Percentiles rank a stretch among this genome's conserved stretches.
Conservation (phyloP, 2,888 invertebrate species). For the Lagria hirta region DNA sequence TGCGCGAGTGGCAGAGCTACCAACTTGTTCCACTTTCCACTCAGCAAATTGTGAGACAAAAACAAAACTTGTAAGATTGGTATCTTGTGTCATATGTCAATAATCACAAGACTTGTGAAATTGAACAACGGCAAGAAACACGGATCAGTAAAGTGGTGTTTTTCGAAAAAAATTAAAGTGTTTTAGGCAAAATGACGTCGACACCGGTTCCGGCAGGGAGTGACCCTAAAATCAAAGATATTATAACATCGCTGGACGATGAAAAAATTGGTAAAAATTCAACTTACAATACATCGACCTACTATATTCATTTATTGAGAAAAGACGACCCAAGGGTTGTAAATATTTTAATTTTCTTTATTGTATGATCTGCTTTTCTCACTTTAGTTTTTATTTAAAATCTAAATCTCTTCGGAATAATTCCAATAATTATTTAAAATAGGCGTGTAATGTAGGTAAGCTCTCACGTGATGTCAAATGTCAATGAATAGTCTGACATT, state of each 20-base stretch:
- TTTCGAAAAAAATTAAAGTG: conserved; percentile 7
- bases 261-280: conserved; percentile 82
- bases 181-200: conserved; percentile 19
- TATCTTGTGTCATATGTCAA: conserved; percentile 31
- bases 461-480: conserved; percentile 34
- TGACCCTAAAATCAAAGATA: conserved; percentile 65
- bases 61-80: conserved; percentile 18
- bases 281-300: no score
- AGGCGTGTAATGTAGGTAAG: conserved; percentile 37
- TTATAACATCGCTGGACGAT: conserved; percentile 75
- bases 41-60: neutral
- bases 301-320: conserved; percentile 9
- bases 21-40: conserved; percentile 8
- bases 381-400: no score
- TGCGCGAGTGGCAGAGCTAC: conserved; percentile 9
- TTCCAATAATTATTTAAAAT: conserved; percentile 23
- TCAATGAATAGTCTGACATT: no score
- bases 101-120: conserved; percentile 41
- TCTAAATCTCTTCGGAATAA: no score
- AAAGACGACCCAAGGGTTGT: no score
- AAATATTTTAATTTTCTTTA: no score
- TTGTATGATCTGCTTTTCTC: no score
- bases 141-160: conserved; percentile 6
- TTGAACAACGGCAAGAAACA: conserved; percentile 12
- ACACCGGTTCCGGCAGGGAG: conserved; percentile 36